phyloP scores from a whole-genome alignment of 2,888 invertebrate genomes.

The Xestoiulus laeticollis region DNA sequence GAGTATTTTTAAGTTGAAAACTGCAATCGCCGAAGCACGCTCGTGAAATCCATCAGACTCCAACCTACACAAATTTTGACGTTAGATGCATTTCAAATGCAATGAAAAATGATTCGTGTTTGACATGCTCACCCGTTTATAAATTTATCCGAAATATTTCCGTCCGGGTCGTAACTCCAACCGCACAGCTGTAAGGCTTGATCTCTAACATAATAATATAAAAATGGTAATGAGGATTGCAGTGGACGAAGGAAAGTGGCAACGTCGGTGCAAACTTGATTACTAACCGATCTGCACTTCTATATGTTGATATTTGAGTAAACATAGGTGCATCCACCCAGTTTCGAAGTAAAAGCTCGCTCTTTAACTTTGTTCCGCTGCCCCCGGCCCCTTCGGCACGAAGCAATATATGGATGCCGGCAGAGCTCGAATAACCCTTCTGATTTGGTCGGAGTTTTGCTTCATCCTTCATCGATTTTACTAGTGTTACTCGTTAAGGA shows the following conservation, averaged over 20 bases:
- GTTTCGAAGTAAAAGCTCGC: slow-evolving; percentile 41
- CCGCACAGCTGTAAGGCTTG: slow-evolving; percentile 87
- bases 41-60: slow-evolving; percentile 75
- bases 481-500: slow-evolving; percentile 54
- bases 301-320: slow-evolving; percentile 27
- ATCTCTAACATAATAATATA: slow-evolving; percentile 67
- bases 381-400: neutral
- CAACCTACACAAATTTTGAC: no score
- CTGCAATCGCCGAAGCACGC: slow-evolving; percentile 89
- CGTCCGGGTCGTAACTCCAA: slow-evolving; percentile 84
- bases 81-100: no score
- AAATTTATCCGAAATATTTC: slow-evolving; percentile 61
- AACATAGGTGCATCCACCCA: slow-evolving; percentile 47
- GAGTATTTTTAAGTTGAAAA: slow-evolving; percentile 86
- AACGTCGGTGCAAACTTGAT: neutral
- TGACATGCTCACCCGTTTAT: slow-evolving; percentile 64
- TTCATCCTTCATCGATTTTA: slow-evolving; percentile 57
- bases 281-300: slow-evolving; percentile 51
- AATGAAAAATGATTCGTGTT: neutral
- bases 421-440: slow-evolving; percentile 51
- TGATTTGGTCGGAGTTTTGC: slow-evolving; percentile 51
- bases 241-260: no score
- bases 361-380: slow-evolving; percentile 40
- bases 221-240: neutral
- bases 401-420: neutral